These are phyloP conservation scores for Varecia variegata DNA, from an alignment of 2,797 vertebrate species.

Conservation along the genomic window DNA sequence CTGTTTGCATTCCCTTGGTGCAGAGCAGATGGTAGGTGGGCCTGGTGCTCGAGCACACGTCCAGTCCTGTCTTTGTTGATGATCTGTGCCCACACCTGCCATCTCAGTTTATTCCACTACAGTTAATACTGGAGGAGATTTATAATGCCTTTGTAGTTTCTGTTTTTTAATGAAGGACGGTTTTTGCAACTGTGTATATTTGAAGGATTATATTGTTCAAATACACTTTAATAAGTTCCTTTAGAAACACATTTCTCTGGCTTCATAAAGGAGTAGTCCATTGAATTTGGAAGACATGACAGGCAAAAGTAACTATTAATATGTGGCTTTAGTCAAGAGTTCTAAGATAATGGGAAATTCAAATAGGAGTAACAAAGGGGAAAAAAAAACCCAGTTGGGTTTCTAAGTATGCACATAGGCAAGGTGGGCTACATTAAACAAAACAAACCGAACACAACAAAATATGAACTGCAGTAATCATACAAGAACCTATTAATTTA, in stretches of 20 bases:
- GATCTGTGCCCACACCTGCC: not conserved
- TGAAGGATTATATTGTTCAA: not conserved
- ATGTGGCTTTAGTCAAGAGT: not conserved
- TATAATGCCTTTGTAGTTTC: not conserved
- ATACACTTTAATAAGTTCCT: constrained; percentile 27
- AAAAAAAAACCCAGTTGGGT: not conserved
- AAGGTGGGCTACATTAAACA: not conserved
- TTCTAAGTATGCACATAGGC: not conserved
- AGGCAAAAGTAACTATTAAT: not conserved
- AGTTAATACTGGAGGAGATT: not conserved
- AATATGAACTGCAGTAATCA: not conserved
- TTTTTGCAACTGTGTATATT: not conserved
- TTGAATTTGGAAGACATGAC: not conserved
- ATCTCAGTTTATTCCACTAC: not conserved
- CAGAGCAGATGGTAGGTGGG: constrained; percentile 29
- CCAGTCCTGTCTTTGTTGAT: constrained; percentile 34
- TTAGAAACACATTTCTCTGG: constrained; percentile 26
- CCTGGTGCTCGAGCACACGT: not conserved
- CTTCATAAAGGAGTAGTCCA: not conserved
- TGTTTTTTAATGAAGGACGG: not conserved
- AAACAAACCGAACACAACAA: not conserved
- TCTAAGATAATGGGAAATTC: constrained; percentile 25
- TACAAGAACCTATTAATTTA: constrained; percentile 37
- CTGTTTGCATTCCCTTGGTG: not conserved
- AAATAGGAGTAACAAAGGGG: constrained; percentile 28